Evolutionary conservation across 2,113 vertebrate genomes (phyloP).

Genomic region (Xenopus borealis): DNA sequence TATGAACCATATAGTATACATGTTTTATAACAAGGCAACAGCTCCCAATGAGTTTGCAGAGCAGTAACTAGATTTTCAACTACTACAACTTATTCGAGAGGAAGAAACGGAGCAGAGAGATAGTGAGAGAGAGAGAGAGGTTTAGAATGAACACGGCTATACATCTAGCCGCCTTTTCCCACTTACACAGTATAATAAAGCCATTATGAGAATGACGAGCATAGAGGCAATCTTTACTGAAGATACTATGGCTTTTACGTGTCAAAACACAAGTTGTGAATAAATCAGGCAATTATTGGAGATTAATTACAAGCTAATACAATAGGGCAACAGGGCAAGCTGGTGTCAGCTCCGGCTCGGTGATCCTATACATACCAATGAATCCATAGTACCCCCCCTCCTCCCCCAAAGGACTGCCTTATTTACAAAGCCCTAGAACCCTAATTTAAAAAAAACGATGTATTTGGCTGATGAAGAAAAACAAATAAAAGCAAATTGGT

Average conservation of each 20-base stretch:
- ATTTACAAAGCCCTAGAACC: neutral
- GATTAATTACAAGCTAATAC: constrained; percentile 22
- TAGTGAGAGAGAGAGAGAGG: too few species aligned
- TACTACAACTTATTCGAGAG: neutral
- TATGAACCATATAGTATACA: too few species aligned
- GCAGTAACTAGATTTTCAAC: too few species aligned
- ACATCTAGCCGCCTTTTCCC: neutral
- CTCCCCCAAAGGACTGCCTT: neutral
- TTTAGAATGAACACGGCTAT: neutral
- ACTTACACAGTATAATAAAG: neutral
- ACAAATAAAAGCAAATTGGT: too few species aligned
- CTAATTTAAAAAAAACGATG: too few species aligned
- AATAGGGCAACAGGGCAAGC: constrained; percentile 18
- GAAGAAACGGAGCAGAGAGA: neutral
- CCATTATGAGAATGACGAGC: neutral
- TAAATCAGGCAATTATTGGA: neutral
- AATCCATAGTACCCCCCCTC: neutral
- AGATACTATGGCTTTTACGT: constrained; percentile 10
- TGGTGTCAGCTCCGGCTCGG: constrained; percentile 1
- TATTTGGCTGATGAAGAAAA: too few species aligned
- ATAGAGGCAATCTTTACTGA: neutral
- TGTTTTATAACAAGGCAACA: too few species aligned
- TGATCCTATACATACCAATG: neutral
- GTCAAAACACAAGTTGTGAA: neutral
- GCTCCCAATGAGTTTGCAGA: too few species aligned